These are phyloP conservation scores for Harpalus rubripes DNA, from an alignment of 2,888 invertebrate genomes.

Conservation along the genomic window DNA sequence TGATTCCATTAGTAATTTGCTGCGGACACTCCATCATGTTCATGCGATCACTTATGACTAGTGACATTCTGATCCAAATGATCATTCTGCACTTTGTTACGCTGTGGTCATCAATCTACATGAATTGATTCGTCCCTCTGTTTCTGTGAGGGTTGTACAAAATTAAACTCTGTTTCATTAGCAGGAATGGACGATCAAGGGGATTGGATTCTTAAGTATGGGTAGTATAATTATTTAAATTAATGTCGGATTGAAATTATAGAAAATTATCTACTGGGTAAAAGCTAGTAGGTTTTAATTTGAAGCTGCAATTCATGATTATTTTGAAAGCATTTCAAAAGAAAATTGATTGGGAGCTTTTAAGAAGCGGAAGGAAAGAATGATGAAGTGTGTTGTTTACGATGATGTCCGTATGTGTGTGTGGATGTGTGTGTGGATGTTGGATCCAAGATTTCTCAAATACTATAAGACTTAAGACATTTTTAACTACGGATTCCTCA, in stretches of 20 bases:
- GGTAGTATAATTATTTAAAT: no score
- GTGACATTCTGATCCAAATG: slow-evolving; percentile 22
- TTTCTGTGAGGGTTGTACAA: slow-evolving; percentile 13
- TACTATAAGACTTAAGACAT: no score
- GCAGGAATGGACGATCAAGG: neutral
- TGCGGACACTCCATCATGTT: slow-evolving; percentile 30
- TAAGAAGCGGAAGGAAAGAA: no score
- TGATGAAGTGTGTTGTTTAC: no score
- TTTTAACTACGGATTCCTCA: no score
- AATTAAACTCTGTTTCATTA: slow-evolving; percentile 5
- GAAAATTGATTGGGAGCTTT: no score
- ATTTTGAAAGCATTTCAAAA: no score
- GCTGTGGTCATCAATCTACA: slow-evolving; percentile 28
- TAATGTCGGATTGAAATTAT: neutral
- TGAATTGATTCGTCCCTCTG: slow-evolving; percentile 38
- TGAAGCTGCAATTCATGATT: no score
- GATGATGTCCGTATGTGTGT: no score
- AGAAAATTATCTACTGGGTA: neutral
- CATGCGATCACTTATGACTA: slow-evolving; percentile 28
- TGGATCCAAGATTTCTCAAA: no score
- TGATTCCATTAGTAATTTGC: slow-evolving; percentile 22
- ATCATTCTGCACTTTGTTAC: slow-evolving; percentile 30
- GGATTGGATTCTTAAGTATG: neutral
- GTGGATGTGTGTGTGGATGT: no score
- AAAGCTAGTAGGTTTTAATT: no score